Percentiles rank a stretch among this genome's conserved stretches.
phyloP scores from a whole-genome alignment of 2,113 vertebrate genomes.

The Gasterosteus aculeatus region DNA sequence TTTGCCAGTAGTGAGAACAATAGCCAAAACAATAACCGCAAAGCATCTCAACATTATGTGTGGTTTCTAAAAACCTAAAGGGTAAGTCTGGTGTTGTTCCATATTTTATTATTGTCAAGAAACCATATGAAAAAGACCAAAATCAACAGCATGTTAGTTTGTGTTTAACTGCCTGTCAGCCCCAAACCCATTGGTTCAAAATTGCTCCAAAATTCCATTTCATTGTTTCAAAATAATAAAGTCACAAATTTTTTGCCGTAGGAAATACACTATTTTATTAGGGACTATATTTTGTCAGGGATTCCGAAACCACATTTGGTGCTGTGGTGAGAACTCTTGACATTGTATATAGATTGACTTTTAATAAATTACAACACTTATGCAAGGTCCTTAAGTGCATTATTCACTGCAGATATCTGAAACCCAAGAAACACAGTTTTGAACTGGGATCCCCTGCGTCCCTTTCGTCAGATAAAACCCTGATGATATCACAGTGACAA shows the following conservation, averaged over 20 bases:
- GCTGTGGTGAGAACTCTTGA: background rate
- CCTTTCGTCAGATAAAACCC: background rate
- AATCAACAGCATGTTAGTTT: background rate
- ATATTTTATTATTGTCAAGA: conserved; percentile 17
- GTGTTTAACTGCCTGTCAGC: background rate
- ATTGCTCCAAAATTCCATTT: background rate
- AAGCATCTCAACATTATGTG: conserved; percentile 3
- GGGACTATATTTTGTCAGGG: background rate
- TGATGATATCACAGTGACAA: background rate
- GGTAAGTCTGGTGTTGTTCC: background rate
- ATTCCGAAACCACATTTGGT: background rate
- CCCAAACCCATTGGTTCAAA: background rate
- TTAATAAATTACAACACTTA: background rate
- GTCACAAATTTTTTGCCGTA: background rate
- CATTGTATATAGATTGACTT: background rate
- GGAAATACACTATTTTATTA: background rate
- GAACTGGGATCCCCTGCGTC: background rate
- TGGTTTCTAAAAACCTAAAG: background rate
- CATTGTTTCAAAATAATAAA: no score
- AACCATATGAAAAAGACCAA: conserved; percentile 4
- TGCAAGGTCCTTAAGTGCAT: background rate
- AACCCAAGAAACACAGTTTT: no score
- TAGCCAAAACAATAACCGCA: conserved; percentile 14
- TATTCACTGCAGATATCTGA: background rate
- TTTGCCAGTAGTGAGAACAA: conserved; percentile 14